Evolutionary conservation across 2,888 invertebrate genomes (phyloP), one percentile per base, ranked within the genome.

Genomic region (Hipparchia semele): DNA sequence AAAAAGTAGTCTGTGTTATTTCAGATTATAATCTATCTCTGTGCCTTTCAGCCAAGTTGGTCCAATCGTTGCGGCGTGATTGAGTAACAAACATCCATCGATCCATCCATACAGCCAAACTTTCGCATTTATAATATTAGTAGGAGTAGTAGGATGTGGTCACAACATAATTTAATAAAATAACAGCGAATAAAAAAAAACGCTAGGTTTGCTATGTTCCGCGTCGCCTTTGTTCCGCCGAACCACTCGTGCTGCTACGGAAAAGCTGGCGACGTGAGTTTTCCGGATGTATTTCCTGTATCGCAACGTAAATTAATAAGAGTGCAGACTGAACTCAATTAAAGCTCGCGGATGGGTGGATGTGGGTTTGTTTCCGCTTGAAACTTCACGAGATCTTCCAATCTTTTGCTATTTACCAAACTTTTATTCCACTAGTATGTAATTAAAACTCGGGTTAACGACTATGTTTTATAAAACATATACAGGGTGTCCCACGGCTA

Each of bases 281-380:
- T 75, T 65, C 74, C 73, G 71, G 71, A 62, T 67, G 73, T 74
- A 74, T 73, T 77, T 77, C 76, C 76, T 68, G 73, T 75, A 74
- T 67, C 73, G 68, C 68, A 71, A 67, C 74, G 75, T 64, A 76
- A 84, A 86, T 86, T 82, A 86, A 86, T 87, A 84, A 83, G 81
- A 83, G 77, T 80, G 77, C 78, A 77, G 76, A 78, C 79, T 73
- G 79, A 83, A 81, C 80, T 84, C 84, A 86, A 77, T 78, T 77
- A 79, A 71, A 62, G 73, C 82, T 83, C 84, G 75, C 79, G 78
- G 75, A 76, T 77, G 81, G 81, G 78, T 79, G 81, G 81, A 77
- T 79, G 75, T 80, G 80, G 81, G 82, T 84, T 84, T 85, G 83
- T 83, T 85, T 84, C 85, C 83, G 82, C 85, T 76, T 79, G 81